Conservation (phyloP, 1,140 invertebrate genomes). For the Drosophila lacertosa region DNA sequence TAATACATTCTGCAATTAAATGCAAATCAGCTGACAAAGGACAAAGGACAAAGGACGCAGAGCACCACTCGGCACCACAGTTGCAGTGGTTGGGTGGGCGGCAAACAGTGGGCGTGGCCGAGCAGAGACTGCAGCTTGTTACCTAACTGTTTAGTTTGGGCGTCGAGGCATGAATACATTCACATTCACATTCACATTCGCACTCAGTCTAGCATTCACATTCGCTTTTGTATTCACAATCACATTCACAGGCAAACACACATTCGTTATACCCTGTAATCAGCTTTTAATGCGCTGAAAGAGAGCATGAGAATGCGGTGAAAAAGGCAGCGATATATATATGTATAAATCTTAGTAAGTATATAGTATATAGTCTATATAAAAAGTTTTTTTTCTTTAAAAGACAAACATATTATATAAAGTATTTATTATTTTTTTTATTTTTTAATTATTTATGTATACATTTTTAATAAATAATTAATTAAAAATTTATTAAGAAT, state of each 20-base stretch:
- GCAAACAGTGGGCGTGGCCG: conserved; percentile 42
- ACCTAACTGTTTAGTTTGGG: conserved; percentile 39
- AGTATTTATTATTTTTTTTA: too few species aligned
- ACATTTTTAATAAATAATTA: too few species aligned
- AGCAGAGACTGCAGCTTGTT: conserved; percentile 3
- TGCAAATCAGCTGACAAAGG: conserved; percentile 71
- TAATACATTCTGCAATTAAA: conserved; percentile 80
- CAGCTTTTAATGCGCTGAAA: not conserved
- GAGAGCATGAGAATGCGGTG: not conserved
- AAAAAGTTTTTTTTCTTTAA: too few species aligned
- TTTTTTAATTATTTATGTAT: too few species aligned
- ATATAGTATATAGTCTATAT: not conserved
- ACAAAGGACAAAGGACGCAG: conserved; percentile 32
- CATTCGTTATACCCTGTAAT: conserved; percentile 36
- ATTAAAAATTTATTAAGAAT: too few species aligned
- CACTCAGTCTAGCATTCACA: not conserved
- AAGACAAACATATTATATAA: too few species aligned
- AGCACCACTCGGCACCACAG: conserved; percentile 18
- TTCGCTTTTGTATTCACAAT: not conserved
- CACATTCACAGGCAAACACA: conserved; percentile 53
- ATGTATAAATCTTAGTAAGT: too few species aligned
- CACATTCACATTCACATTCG: conserved; percentile 4
- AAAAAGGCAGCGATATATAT: too few species aligned
- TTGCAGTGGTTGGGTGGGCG: conserved; percentile 34
- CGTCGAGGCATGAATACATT: conserved; percentile 13